Evolutionary conservation across 2,113 vertebrate species (phyloP), one percentile per base, ranked within the genome.

Genomic region (Crotalus tigris): DNA sequence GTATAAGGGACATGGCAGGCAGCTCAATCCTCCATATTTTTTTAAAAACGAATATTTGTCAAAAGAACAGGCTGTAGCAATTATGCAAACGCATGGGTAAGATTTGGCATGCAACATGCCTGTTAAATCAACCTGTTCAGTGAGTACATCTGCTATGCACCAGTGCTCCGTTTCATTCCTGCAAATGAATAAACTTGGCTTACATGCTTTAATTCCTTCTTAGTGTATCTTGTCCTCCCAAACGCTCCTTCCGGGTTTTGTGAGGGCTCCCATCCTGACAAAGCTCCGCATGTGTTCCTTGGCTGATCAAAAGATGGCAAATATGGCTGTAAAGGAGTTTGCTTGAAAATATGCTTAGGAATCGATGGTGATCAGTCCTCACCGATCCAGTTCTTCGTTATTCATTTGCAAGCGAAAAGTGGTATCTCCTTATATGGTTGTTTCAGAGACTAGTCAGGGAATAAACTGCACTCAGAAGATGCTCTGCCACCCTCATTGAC

Each of bases 71-170:
- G 95, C 95, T 95, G 94, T 96, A 96, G 95, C 97, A 97, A 96
- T 98, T 98, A 98, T 95, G 94, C 96, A 98, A 97, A 95, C 95
- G 95, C 93, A 87, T 96, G 96, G 96, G 85, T 96, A 95, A 96
- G 96, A 96, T 97, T 95, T 97, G 96, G 96, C 96, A 95, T 93
- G 93, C 95, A 93, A 96, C 97, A 96, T 95, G 95, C 96, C 96
- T 95, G 93, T 95, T 97, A 97, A 97, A 97, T 97, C 97, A 97
- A 94, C 96, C 96, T 96, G 96, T 94, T 97, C 96, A 96, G 92
- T 97, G 97, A 97, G 97, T 97, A 96, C 97, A 97, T 98, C 96
- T 97, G 97, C 93, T 53, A 95, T 96, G 96, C 97, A 96, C 96
- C 95, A 92, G 1, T 93, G 96, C 95, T 95, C 96, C 95, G 33